Evolutionary conservation across 2,797 vertebrate genomes (phyloP), one percentile per base, ranked within the genome.

Genomic region (Chelidonichthys spinosus): DNA sequence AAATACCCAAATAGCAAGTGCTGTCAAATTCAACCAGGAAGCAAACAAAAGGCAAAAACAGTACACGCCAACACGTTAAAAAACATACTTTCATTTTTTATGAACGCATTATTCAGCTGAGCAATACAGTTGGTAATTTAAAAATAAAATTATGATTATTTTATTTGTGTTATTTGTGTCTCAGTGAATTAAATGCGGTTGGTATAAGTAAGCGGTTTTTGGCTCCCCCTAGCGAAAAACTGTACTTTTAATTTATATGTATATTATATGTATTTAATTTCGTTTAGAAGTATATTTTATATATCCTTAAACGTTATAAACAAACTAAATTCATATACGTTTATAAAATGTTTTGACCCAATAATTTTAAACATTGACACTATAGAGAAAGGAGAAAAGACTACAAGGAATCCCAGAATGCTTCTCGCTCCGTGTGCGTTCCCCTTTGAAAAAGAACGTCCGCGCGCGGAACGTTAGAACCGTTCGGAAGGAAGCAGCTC

Each of bases 351-450:
- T 14, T 6, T 33, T 33, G 25, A 32, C 25, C 4, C 5, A 33
- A 14, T 13, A 4, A 3, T 33, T 11, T 33, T 33, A 13, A 44
- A 59, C n/a, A 4, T 25, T 4, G 2, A 10, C 11, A 17, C 7
- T 71, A 7, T 1, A 18, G 2, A 25, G n/a, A 10, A 39, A 25
- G 0, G 4, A 4, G 0, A 50, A 56, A 72, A 76, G 11, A 90
- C 90, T 89, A 88, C 90, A 85, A 1, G 0, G 33, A 74, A 11
- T 82, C 88, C 88, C 91, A 92, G 49, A 74, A 83, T 84, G 68
- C 87, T 11, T 17, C 11, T 18, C 17, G 54, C 2, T 9, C 3
- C 1, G 6, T 4, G 7, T 49, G 18, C 17, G 63, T 72, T 46
- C 43, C 25, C 11, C 37, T 46, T 46, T 32, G 5, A 53, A 75